phyloP scores from a whole-genome alignment of 2,888 invertebrate species.

The Cylindroiulus punctatus region DNA sequence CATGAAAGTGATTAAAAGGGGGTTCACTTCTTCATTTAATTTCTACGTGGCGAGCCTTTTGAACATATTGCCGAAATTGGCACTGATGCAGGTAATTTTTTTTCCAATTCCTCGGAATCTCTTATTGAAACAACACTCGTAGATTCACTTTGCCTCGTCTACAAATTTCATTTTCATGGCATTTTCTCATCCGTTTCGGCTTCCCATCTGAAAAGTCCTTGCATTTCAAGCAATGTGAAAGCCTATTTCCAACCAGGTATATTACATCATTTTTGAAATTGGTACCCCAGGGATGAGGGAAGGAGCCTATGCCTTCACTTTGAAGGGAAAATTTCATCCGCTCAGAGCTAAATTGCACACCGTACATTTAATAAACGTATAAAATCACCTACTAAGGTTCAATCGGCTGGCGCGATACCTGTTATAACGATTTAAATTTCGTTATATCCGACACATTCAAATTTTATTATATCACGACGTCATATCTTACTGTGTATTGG shows the following conservation, averaged over 20 bases:
- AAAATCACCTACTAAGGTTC: neutral
- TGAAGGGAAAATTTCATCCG: neutral
- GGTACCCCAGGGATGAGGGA: neutral
- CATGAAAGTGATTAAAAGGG: neutral
- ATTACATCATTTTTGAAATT: conserved; percentile 1
- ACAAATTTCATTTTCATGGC: neutral
- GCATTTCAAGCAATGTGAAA: neutral
- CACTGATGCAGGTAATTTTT: neutral
- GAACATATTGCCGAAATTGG: conserved; percentile 18
- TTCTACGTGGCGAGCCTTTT: neutral
- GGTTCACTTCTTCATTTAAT: neutral
- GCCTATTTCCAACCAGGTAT: neutral
- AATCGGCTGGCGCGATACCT: neutral
- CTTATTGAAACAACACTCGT: conserved; percentile 18
- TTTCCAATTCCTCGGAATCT: conserved; percentile 17
- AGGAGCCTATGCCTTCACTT: neutral
- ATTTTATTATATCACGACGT: neutral
- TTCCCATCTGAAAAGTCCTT: neutral
- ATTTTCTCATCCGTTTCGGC: conserved; percentile 6
- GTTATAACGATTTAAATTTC: neutral
- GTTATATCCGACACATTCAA: neutral
- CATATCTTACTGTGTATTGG: too few relatives aligned
- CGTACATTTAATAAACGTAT: conserved; percentile 8
- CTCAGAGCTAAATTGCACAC: neutral
- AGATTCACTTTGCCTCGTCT: conserved; percentile 1